A percentile compares a stretch with the other conserved stretches of the same genome.
phyloP scores from a whole-genome alignment of 1,140 invertebrate species.

The Dolichoris vasculosae region DNA sequence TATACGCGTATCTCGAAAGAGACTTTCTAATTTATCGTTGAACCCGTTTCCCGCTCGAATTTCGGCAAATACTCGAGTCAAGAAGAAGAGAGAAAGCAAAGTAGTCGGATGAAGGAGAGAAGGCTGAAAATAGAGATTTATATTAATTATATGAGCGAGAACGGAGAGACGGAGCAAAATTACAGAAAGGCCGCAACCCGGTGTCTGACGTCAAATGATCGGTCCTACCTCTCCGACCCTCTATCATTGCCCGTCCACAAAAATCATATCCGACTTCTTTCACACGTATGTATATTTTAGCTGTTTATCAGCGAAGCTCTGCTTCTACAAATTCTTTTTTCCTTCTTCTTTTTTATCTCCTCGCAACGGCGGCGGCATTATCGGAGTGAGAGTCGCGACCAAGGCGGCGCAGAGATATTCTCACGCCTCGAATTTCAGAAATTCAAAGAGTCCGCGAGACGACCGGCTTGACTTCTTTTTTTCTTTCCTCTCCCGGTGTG shows the following conservation, averaged over 20 bases:
- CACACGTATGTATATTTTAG: background rate
- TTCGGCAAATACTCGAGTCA: constrained; percentile 4
- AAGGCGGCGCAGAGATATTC: constrained; percentile 53
- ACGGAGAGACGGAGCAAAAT: background rate
- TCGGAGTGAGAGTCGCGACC: constrained; percentile 35
- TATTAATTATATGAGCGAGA: constrained; percentile 38
- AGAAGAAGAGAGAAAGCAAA: background rate
- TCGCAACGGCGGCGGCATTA: constrained; percentile 25
- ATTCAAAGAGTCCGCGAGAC: constrained; percentile 58
- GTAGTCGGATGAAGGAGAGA: background rate
- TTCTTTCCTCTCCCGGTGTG: constrained; percentile 20
- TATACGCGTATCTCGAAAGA: background rate
- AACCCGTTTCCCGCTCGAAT: background rate
- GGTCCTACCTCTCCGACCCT: background rate
- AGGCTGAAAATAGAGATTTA: constrained; percentile 9
- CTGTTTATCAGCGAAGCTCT: background rate
- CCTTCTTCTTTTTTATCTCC: background rate
- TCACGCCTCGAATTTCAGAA: constrained; percentile 61
- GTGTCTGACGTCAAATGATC: constrained; percentile 23
- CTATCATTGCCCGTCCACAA: background rate
- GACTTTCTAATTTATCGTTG: constrained; percentile 27
- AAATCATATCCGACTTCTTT: constrained; percentile 18
- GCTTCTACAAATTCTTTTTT: background rate
- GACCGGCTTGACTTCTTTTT: constrained; percentile 53
- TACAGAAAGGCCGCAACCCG: constrained; percentile 2